phyloP scores from a whole-genome alignment of 1,140 invertebrate genomes.

The Ericerus pela region DNA sequence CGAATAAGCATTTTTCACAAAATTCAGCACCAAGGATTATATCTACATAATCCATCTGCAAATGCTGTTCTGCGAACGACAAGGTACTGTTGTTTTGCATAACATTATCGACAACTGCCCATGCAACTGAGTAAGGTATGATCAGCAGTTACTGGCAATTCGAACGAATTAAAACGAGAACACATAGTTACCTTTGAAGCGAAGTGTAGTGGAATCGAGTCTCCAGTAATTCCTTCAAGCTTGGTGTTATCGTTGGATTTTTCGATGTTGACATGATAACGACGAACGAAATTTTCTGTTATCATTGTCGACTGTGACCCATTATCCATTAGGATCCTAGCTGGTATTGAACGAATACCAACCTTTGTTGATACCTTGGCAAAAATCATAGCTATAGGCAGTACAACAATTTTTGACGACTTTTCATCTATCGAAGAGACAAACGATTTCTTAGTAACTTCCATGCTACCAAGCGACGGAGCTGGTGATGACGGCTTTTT shows the following conservation, averaged over 20 bases:
- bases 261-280: background rate
- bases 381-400: background rate
- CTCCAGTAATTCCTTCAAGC: background rate
- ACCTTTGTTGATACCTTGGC: background rate
- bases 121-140: too few species aligned
- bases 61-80: too few species aligned
- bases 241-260: background rate
- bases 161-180: too few species aligned
- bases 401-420: background rate
- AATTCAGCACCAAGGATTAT: background rate
- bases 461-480: too few species aligned
- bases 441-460: background rate
- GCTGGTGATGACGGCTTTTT: background rate
- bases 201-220: too few species aligned
- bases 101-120: too few species aligned
- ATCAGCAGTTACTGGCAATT: too few species aligned
- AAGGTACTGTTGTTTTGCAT: too few species aligned
- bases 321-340: background rate
- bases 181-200: too few species aligned
- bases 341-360: background rate
- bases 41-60: background rate
- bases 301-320: background rate
- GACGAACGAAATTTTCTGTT: background rate
- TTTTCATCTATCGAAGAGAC: background rate
- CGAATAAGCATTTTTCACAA: background rate